phyloP scores from a whole-genome alignment of 2,113 vertebrate species.

The Terrapene triunguis region DNA sequence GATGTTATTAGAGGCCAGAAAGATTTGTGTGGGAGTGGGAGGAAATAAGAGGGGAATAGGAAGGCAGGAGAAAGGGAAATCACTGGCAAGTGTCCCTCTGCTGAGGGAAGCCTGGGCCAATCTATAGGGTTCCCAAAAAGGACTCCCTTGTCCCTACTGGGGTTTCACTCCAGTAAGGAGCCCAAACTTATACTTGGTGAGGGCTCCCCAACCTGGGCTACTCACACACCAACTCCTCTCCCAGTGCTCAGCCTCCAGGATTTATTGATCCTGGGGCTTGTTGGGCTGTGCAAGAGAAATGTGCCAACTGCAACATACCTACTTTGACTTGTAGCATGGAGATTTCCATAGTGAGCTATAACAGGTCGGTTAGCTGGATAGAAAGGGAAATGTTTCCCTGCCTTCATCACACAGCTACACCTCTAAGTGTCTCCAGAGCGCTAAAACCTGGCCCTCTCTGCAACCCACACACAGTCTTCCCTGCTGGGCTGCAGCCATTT shows the following conservation, averaged over 20 bases:
- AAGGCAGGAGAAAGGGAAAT: not conserved
- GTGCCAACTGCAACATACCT: not conserved
- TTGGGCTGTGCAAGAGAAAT: not conserved
- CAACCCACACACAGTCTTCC: not conserved
- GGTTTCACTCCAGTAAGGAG: not conserved
- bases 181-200: too few species aligned
- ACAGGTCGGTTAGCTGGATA: not conserved
- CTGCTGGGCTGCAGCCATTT: not conserved
- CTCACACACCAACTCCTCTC: not conserved
- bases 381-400: not conserved
- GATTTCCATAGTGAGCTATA: not conserved
- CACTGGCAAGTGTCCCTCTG: not conserved
- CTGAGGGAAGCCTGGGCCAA: not conserved
- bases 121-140: not conserved
- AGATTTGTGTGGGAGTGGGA: not conserved
- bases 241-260: not conserved
- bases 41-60: not conserved
- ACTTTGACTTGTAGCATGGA: not conserved
- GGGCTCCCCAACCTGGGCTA: not conserved
- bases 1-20: not conserved
- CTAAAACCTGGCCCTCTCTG: not conserved
- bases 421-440: accelerated
- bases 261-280: not conserved
- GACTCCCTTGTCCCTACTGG: not conserved
- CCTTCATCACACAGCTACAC: not conserved